Conservation (phyloP, 2,113 vertebrate genomes). For the Zosterops pallidus region DNA sequence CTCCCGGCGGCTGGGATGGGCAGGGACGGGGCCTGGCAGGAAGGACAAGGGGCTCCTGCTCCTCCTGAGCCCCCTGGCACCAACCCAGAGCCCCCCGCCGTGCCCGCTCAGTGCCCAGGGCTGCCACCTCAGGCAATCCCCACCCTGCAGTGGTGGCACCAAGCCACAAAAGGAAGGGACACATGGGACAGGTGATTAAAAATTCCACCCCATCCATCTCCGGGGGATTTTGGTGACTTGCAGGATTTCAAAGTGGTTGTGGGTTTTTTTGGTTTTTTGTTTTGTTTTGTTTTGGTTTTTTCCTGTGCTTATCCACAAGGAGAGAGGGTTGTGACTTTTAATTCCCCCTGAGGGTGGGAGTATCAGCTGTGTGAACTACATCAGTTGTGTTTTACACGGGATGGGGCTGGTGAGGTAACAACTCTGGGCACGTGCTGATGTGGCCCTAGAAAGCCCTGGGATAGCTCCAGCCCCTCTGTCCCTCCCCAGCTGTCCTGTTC, state of each 20-base stretch:
- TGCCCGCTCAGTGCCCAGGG: background rate
- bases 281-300: background rate
- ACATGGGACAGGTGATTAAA: rapidly evolving
- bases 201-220: rapidly evolving
- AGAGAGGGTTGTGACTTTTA: background rate
- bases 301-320: rapidly evolving
- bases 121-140: background rate
- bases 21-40: background rate
- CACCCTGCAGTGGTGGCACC: rapidly evolving
- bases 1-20: background rate
- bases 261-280: too few relatives aligned
- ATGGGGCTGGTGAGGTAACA: background rate
- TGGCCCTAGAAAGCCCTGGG: rapidly evolving
- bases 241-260: background rate
- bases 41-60: background rate
- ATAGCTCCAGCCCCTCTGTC: background rate
- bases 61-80: background rate
- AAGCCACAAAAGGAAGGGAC: background rate
- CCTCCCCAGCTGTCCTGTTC: background rate
- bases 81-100: rapidly evolving
- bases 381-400: rapidly evolving
- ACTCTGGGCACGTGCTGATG: rapidly evolving
- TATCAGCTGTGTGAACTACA: rapidly evolving
- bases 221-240: rapidly evolving
- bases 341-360: background rate